Base-by-base conservation (phyloP, 2,888 invertebrate species). In the Spisula subtruncata region DNA sequence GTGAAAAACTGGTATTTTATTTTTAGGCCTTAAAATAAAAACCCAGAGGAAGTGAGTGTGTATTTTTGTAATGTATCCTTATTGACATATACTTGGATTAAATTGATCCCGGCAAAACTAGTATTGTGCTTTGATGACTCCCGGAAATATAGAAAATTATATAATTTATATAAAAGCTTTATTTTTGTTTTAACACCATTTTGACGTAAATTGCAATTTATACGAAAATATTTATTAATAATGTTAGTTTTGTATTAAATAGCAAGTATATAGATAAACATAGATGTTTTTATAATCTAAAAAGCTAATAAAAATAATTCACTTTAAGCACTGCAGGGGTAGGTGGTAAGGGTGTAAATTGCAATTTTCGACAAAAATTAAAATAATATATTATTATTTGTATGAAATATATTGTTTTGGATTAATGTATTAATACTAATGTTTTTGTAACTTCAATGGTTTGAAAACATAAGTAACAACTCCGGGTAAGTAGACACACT, bases 61-160 rank as follows among this genome's bases (percentile, higher is more conserved):
- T 83, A 71, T 66, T 46, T 56, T 25, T 66, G 83, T 71, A 71
- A 83, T 83, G 48, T n/a, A 83, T 83, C 71, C 46, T 12, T 71
- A 66, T 71, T 83, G 83, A 83, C 83, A 60, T 25, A 66, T 25
- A 25, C 60, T 66, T 66, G n/a, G 25, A 25, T 25, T 66, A 6
- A 66, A 66, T n/a, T 66, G 60, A 60, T n/a, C 14, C 25, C 8
- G n/a, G 25, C 10, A 25, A 41, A 66, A 66, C 25, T 25, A 66
- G n/a, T 25, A 66, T 51, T 51, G 51, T 51, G 51, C 16, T 51
- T 16, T 51, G 16, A 51, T 51, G 12, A n/a, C 60, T 66, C 25
- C 60, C 25, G 5, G 60, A 66, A 66, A 25, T 25, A n/a, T n/a
- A n/a, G n/a, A n/a, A n/a, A n/a, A n/a, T n/a, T n/a, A n/a, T n/a